A percentile compares a stretch with the other conserved stretches of the same genome.
Conservation (phyloP, 2,797 vertebrate species). For the Brachyalestes nurse region DNA sequence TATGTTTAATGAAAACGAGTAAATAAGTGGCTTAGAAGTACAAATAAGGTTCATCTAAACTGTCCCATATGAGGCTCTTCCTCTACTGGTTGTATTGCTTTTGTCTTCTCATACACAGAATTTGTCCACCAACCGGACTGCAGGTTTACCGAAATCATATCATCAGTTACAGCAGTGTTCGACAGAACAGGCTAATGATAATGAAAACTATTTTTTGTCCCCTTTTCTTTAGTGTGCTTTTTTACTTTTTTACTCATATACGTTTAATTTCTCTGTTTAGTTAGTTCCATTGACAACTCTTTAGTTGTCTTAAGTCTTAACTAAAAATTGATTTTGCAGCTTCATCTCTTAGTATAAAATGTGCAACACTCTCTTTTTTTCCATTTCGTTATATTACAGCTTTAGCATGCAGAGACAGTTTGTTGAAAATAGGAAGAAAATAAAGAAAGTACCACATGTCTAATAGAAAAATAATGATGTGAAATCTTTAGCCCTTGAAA, state of each 20-base stretch:
- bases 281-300: background rate
- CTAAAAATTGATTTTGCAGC: background rate
- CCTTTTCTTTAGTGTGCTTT: background rate
- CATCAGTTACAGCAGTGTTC: background rate
- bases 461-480: constrained; percentile 20
- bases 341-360: background rate
- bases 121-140: background rate
- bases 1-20: too few relatives aligned
- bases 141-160: background rate
- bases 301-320: background rate
- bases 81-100: background rate
- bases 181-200: background rate
- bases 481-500: constrained; percentile 12
- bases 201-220: background rate
- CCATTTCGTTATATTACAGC: background rate
- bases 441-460: background rate
- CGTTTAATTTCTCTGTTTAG: background rate
- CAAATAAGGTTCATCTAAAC: too few relatives aligned
- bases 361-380: background rate
- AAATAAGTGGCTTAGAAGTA: too few relatives aligned
- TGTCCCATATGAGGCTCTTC: background rate
- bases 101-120: background rate
- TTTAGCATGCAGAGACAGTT: background rate
- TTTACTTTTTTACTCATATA: background rate
- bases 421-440: background rate